phyloP scores from a whole-genome alignment of 2,888 invertebrate genomes.

The Plagodis dolabraria region DNA sequence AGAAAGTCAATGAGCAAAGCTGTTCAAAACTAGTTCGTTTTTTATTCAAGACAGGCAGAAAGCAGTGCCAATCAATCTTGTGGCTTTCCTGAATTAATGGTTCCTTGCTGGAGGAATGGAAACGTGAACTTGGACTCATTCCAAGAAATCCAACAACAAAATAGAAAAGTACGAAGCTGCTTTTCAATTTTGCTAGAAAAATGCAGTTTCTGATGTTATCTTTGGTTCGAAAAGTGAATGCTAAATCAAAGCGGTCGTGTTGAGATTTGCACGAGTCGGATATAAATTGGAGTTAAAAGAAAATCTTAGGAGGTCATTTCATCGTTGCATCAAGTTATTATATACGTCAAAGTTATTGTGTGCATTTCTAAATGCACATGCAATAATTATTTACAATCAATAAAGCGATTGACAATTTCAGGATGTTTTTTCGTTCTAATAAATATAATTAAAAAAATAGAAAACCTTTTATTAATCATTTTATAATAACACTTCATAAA shows the following conservation, averaged over 20 bases:
- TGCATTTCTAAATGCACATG: too few species aligned
- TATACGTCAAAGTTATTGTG: too few species aligned
- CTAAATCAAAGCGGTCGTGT: slow-evolving; percentile 11
- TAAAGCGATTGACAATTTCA: too few species aligned
- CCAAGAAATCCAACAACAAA: slow-evolving; percentile 36
- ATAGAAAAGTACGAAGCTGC: slow-evolving; percentile 29
- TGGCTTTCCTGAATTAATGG: slow-evolving; percentile 38
- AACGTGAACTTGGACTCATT: slow-evolving; percentile 34
- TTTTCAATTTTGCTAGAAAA: slow-evolving; percentile 33
- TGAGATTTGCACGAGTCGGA: neutral
- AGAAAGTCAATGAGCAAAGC: slow-evolving; percentile 46
- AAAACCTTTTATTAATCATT: too few species aligned
- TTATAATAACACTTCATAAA: too few species aligned
- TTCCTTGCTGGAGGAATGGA: slow-evolving; percentile 32
- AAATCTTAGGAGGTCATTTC: neutral
- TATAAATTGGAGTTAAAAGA: neutral
- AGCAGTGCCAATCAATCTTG: slow-evolving; percentile 41
- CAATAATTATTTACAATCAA: too few species aligned
- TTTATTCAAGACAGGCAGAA: slow-evolving; percentile 39
- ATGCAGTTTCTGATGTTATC: slow-evolving; percentile 33
- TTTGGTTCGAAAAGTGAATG: slow-evolving; percentile 14
- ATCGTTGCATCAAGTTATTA: too few species aligned
- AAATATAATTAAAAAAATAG: too few species aligned
- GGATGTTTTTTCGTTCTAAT: too few species aligned
- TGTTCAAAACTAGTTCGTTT: slow-evolving; percentile 38